Conservation (phyloP, 30 jellyfish, hydroid and myxozoan species). For the Hydra vulgaris region DNA sequence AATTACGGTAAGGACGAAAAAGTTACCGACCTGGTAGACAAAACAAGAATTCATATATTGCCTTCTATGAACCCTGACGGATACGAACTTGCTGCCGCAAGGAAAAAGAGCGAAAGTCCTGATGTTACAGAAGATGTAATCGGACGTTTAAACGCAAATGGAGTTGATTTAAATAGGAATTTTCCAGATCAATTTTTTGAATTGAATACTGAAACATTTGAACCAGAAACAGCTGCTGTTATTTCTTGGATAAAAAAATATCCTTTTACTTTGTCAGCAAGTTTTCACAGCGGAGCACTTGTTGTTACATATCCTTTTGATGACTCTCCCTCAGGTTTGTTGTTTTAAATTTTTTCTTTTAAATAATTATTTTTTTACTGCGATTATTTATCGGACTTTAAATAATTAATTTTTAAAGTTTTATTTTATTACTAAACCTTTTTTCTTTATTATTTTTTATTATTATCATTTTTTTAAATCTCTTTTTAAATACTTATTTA, state of each 20-base stretch:
- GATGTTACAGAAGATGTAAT: constrained; percentile 36
- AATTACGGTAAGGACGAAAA: constrained; percentile 54
- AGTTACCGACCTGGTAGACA: constrained; percentile 59
- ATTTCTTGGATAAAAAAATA: constrained; percentile 76
- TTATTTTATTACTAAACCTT: not conserved
- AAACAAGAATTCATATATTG: constrained; percentile 79
- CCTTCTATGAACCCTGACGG: constrained; percentile 99
- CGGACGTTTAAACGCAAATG: constrained; percentile 96
- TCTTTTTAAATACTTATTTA: no score
- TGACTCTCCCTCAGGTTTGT: constrained; percentile 87
- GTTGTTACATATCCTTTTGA: constrained; percentile 99
- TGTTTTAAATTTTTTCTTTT: not conserved
- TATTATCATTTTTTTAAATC: no score
- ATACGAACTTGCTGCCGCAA: constrained; percentile 80
- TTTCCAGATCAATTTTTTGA: constrained; percentile 99
- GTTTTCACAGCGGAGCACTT: constrained; percentile 97
- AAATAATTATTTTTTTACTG: not conserved
- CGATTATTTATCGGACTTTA: not conserved
- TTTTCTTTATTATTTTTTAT: not conserved
- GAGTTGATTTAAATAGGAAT: constrained; percentile 95
- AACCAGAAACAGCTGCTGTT: constrained; percentile 90
- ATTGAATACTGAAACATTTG: constrained; percentile 56
- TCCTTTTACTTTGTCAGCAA: constrained; percentile 85
- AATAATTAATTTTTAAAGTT: not conserved
- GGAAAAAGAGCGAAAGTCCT: constrained; percentile 52